Evolutionary conservation across 2,888 invertebrate species (phyloP).

Genomic region (Hypercompe scribonia): DNA sequence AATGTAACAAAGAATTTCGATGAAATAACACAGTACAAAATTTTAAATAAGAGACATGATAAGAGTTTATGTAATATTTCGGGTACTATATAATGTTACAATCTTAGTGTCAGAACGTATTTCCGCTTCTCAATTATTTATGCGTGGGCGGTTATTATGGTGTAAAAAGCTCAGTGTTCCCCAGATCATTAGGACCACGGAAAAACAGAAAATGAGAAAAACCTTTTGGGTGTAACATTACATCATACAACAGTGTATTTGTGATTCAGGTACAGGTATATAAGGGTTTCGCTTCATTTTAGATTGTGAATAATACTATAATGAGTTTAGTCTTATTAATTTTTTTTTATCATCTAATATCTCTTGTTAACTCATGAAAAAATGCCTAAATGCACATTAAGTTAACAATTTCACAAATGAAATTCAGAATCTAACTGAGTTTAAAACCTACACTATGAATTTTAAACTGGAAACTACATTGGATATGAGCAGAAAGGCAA

Average conservation of each 20-base stretch:
- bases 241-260: constrained; percentile 54
- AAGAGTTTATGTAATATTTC: constrained; percentile 20
- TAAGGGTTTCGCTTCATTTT: constrained; percentile 34
- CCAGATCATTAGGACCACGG: constrained; percentile 59
- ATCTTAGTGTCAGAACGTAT: constrained; percentile 45
- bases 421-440: constrained; percentile 75
- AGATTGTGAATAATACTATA: constrained; percentile 32
- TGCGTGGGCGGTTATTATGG: constrained; percentile 54
- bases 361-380: constrained; percentile 23
- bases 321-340: neutral
- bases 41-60: constrained; percentile 31
- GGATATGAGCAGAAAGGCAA: constrained; percentile 76
- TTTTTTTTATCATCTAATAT: neutral
- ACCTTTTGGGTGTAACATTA: constrained; percentile 54
- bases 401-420: constrained; percentile 62
- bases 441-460: constrained; percentile 79
- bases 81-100: constrained; percentile 39
- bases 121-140: constrained; percentile 54
- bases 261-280: constrained; percentile 54
- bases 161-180: constrained; percentile 57
- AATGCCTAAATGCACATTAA: constrained; percentile 71
- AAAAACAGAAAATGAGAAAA: constrained; percentile 60
- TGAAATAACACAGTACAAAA: neutral
- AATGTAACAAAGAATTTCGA: neutral
- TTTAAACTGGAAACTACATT: constrained; percentile 80